These are phyloP conservation scores for Acleris cristana DNA, from an alignment of 2,888 invertebrate species.

Conservation along the genomic window DNA sequence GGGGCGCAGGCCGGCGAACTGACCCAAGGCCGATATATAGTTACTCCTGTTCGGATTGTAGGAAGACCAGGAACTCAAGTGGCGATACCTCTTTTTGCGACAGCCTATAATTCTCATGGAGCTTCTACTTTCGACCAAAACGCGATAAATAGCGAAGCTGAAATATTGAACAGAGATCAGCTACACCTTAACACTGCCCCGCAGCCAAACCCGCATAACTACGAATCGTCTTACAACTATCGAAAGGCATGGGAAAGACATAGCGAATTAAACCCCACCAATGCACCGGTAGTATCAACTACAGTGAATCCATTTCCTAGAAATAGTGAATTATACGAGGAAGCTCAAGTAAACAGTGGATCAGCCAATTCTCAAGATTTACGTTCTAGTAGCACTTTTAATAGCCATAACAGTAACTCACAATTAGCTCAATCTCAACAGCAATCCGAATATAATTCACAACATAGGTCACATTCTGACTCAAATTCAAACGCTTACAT, in stretches of 20 bases:
- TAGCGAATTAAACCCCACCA: constrained; percentile 53
- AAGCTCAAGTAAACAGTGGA: constrained; percentile 48
- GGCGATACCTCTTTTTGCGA: constrained; percentile 62
- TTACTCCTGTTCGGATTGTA: constrained; percentile 62
- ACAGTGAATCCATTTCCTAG: constrained; percentile 56
- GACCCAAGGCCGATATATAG: constrained; percentile 50
- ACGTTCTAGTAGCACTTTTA: constrained; percentile 48
- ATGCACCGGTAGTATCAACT: constrained; percentile 48
- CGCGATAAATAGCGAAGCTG: constrained; percentile 59
- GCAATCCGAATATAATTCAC: constrained; percentile 51
- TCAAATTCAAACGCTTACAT: constrained; percentile 46
- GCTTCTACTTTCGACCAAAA: constrained; percentile 56
- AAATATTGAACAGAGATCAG: constrained; percentile 50
- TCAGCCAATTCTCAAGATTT: constrained; percentile 49
- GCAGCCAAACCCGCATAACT: constrained; percentile 52
- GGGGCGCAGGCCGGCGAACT: constrained; percentile 45
- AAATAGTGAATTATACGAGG: constrained; percentile 66
- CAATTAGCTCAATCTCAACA: constrained; percentile 58
- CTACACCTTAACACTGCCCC: constrained; percentile 50
- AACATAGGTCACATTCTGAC: constrained; percentile 38
- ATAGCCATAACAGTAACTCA: constrained; percentile 50
- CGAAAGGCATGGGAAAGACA: constrained; percentile 78
- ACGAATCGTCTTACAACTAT: constrained; percentile 73
- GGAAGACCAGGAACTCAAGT: constrained; percentile 66
- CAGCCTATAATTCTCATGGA: constrained; percentile 49